Evolutionary conservation across 2,113 vertebrate species (phyloP).

Genomic region (Coturnix japonica): DNA sequence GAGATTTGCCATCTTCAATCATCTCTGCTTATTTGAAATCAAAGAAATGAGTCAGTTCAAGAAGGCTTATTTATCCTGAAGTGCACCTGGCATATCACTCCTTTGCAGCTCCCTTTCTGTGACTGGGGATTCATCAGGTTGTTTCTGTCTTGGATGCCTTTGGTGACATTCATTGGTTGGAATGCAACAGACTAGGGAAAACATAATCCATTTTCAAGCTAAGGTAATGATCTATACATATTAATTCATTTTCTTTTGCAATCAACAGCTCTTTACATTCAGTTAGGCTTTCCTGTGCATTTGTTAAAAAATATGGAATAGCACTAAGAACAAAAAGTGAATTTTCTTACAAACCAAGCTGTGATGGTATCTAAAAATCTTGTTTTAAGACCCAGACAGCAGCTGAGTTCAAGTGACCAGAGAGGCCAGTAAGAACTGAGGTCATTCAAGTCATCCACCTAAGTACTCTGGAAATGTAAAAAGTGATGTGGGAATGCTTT

Average conservation of each 20-base stretch:
- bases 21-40: not conserved
- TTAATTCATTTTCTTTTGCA: not conserved
- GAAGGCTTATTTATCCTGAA: slow-evolving; percentile 4
- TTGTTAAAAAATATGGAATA: not conserved
- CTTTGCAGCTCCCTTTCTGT: not conserved
- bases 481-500: not conserved
- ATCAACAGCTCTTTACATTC: not conserved
- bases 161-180: not conserved
- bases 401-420: not conserved
- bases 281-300: not conserved
- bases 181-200: not conserved
- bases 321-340: not conserved
- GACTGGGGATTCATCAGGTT: not conserved
- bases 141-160: not conserved
- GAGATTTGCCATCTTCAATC: slow-evolving; percentile 30
- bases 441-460: not conserved
- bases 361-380: not conserved
- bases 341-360: not conserved
- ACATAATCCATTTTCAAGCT: not conserved
- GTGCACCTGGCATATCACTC: slow-evolving; percentile 30
- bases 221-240: not conserved
- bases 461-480: not conserved
- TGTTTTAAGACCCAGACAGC: not conserved
- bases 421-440: not conserved
- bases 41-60: not conserved